Base-by-base conservation (phyloP, 1,140 invertebrate genomes). In the Drosophila insularis region DNA sequence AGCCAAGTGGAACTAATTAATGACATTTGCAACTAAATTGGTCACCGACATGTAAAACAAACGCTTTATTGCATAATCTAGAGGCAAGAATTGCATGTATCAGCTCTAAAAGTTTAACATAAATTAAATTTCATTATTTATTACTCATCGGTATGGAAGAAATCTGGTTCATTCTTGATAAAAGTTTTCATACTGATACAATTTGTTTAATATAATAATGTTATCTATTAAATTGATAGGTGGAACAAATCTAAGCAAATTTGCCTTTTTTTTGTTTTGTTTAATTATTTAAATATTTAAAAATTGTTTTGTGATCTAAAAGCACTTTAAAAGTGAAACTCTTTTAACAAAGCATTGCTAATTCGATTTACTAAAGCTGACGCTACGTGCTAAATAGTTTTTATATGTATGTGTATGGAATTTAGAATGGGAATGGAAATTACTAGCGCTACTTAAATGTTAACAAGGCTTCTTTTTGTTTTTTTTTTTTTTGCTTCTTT, bases 301-400 rank as follows among this genome's bases (percentile, higher is more conserved):
- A 39, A 56, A 56, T 31, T 73, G 32, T 40, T 13, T 23, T 54
- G 74, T 70, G 73, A 74, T 66, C 56, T 66, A 70, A 77, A 84
- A 56, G 55, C 82, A 86, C 81, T 82, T 89, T 89, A 74, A 55
- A 80, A 70, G 77, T 82, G 65, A 69, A 76, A 71, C 67, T 80
- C 67, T 80, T 79, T 70, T 21, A 89, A 86, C 82, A 86, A 86
- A 86, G 82, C 82, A 82, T 82, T 86, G 79, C 82, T 87, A 86
- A 63, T 66, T 81, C 72, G 31, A n/a, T 76, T 77, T 87, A 50
- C 84, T 86, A 86, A 87, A 87, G 82, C 82, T 87, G 82, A 65
- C 74, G 63, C 58, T 86, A 86, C 74, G 59, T 78, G 71, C 78
- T 86, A 85, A 81, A 54, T 76, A 76, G 56, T 66, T 65, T 70